Percentiles rank a stretch among this genome's conserved stretches.
Conservation (phyloP, 2,888 invertebrate genomes). For the Leptinotarsa tumamoca region DNA sequence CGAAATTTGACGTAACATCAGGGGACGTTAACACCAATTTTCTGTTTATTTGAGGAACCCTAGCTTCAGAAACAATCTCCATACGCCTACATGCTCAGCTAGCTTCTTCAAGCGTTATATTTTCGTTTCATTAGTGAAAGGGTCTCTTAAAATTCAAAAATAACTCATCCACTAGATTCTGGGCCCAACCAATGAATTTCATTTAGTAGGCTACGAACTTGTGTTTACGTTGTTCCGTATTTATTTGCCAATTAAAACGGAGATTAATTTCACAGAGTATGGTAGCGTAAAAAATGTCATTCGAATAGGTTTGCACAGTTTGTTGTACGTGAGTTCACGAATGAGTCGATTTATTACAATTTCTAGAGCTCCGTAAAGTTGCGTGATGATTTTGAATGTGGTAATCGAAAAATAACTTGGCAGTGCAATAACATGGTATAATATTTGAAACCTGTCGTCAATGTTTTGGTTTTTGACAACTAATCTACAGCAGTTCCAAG, state of each 20-base stretch:
- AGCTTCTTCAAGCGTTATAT: slow-evolving; percentile 1
- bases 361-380: background rate
- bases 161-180: slow-evolving; percentile 10
- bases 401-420: background rate
- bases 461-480: background rate
- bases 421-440: background rate
- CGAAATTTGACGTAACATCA: too few relatives aligned
- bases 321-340: slow-evolving; percentile 1
- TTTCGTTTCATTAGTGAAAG: slow-evolving; percentile 16
- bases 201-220: slow-evolving; percentile 24
- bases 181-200: slow-evolving; percentile 27
- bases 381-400: background rate
- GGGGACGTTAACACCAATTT: background rate
- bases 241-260: slow-evolving; percentile 35
- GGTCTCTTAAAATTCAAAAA: slow-evolving; percentile 32
- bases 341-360: background rate
- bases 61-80: background rate
- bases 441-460: background rate
- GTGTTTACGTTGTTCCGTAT: slow-evolving; percentile 28
- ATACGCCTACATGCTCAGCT: background rate
- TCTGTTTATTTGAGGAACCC: background rate
- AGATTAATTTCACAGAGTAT: slow-evolving; percentile 6
- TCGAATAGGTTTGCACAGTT: slow-evolving; percentile 4
- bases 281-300: slow-evolving; percentile 16
- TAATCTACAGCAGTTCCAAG: background rate